Evolutionary conservation across 2,888 invertebrate genomes (phyloP), one percentile per base, ranked within the genome.

Genomic region (Oligia latruncula): DNA sequence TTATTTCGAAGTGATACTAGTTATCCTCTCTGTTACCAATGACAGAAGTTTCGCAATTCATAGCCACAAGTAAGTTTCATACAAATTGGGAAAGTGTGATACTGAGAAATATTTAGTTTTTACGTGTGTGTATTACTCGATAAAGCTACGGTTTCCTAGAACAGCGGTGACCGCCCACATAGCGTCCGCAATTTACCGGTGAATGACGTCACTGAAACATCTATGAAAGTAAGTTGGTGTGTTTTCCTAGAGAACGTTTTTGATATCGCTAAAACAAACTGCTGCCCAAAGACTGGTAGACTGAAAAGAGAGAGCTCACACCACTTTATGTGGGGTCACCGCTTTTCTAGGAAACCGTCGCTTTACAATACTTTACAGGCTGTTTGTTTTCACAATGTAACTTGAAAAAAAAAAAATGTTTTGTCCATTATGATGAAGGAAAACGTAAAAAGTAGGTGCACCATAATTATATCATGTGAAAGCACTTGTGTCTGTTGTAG

Each of bases 401-500:
- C 52, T 77, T 78, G 35, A 23, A 35, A 55, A 49, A 58, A 58
- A 23, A 58, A 4, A 58, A 3, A n/a, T 75, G 4, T 49, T 49
- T 49, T 60, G 4, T 64, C 15, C 4, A 4, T 35, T 13, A 64
- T 72, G 9, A 58, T 49, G n/a, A 20, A 8, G 20, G n/a, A 20
- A 40, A 55, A 68, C 29, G 0, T 66, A 49, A 66, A 55, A 49
- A 83, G 55, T 65, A 55, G 62, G 46, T 58, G 77, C 77, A 82
- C 77, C 67, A 49, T 52, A 62, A 66, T 46, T 65, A 46, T 40
- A 64, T 65, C 29, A 52, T 17, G 13, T 35, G 20, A 49, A 73
- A 52, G 46, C 65, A 35, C 23, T 75, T 65, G 40, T 82, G 60
- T 72, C 40, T 65, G 71, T 86, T 58, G 60, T 81, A 82, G 73